phyloP scores from a whole-genome alignment of 2,113 vertebrate genomes.

The Pelusios castaneus region DNA sequence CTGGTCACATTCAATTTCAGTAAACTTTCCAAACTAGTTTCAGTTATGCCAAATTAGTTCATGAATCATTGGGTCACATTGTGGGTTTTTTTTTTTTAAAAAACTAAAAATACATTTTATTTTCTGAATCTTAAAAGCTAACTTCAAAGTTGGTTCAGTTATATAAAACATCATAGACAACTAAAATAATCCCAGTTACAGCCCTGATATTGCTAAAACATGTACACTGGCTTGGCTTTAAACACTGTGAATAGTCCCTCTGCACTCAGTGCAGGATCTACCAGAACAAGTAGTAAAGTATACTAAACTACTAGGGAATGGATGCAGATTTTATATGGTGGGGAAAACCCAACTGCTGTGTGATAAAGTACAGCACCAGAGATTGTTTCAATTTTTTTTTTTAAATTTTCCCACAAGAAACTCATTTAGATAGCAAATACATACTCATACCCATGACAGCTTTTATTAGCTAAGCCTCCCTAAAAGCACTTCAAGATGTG shows the following conservation, averaged over 20 bases:
- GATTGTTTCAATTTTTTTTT: not conserved
- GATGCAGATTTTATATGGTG: not conserved
- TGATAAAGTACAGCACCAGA: not conserved
- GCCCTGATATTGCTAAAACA: not conserved
- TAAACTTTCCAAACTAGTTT: not conserved
- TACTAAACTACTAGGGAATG: not conserved
- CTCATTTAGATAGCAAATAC: conserved; percentile 30
- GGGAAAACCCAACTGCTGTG: not conserved
- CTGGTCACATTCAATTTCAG: not conserved
- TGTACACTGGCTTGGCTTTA: not conserved
- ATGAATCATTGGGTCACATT: not conserved
- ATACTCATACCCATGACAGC: not conserved
- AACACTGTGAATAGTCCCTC: not conserved
- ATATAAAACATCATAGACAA: not conserved
- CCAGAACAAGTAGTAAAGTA: not conserved
- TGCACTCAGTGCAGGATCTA: not conserved
- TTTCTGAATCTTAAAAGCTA: not conserved
- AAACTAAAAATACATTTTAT: not conserved
- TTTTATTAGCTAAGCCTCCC: conserved; percentile 29
- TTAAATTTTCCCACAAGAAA: conserved; percentile 4
- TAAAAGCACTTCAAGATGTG: conserved; percentile 35
- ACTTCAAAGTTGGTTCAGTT: not conserved
- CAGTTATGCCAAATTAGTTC: rapidly evolving
- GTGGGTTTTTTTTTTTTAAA: not conserved
- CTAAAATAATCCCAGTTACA: not conserved